Evolutionary conservation across 2,888 invertebrate species (phyloP).

Genomic region (Drosophila putrida): DNA sequence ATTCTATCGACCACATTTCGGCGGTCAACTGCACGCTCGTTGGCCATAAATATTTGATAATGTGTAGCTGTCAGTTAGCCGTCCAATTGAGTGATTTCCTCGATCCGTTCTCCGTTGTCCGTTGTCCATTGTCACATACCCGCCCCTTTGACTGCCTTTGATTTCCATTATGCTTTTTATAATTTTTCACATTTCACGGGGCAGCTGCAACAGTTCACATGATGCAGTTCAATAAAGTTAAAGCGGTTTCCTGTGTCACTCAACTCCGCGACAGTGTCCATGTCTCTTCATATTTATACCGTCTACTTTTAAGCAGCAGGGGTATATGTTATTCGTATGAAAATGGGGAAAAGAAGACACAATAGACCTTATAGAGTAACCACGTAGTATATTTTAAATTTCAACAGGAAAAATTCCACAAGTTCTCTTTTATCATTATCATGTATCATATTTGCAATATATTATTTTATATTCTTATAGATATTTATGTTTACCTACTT

Average conservation of each 20-base stretch:
- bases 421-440: no score
- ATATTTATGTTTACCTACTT: no score
- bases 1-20: conserved; percentile 2
- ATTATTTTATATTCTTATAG: no score
- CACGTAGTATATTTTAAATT: no score
- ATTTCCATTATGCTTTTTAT: conserved; percentile 48
- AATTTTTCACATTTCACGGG: conserved; percentile 58
- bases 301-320: neutral
- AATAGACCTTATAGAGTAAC: no score
- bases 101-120: no score
- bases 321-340: no score
- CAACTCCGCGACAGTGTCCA: neutral
- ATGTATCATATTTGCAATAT: no score
- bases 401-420: no score
- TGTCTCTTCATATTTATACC: neutral
- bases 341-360: no score
- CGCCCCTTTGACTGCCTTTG: conserved; percentile 12
- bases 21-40: conserved; percentile 45
- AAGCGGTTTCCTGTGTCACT: neutral
- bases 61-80: conserved; percentile 76
- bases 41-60: conserved; percentile 74
- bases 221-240: conserved; percentile 34
- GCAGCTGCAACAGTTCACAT: conserved; percentile 71
- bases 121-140: conserved; percentile 2
- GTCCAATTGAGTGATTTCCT: conserved; percentile 76